Evolutionary conservation across 2,888 invertebrate species (phyloP).

Genomic region (Sphaerophoria rueppellii): DNA sequence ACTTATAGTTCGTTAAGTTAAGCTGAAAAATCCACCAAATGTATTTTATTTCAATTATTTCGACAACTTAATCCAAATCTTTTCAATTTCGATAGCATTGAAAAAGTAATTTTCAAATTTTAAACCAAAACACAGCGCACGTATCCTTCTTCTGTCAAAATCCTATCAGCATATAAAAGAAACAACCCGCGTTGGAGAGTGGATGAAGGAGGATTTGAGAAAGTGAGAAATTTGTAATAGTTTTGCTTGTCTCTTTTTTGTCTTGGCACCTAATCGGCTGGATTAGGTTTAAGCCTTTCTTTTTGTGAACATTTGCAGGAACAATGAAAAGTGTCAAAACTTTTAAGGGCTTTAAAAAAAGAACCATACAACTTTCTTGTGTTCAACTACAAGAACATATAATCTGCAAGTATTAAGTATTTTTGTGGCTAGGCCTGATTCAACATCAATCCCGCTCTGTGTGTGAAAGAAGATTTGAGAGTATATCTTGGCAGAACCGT

Average conservation of each 20-base stretch:
- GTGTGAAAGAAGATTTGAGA: background rate
- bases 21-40: too few species aligned
- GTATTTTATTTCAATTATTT: too few species aligned
- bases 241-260: constrained; percentile 1
- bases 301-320: background rate
- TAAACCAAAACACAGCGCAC: constrained; percentile 10
- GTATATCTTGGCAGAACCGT: background rate
- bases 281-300: background rate
- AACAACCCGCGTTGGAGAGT: background rate
- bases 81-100: constrained; percentile 5
- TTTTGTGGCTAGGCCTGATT: background rate
- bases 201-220: background rate
- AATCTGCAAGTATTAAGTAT: too few species aligned
- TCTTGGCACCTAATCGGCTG: background rate
- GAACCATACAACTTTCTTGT: too few species aligned
- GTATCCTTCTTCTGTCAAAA: background rate
- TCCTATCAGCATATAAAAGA: background rate
- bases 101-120: background rate
- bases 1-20: too few species aligned
- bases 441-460: background rate
- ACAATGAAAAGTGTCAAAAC: background rate
- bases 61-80: background rate
- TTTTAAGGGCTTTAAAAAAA: too few species aligned
- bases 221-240: constrained; percentile 6
- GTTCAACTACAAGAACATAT: too few species aligned